phyloP scores from a whole-genome alignment of 2,113 vertebrate genomes.

The Crypturellus undulatus region DNA sequence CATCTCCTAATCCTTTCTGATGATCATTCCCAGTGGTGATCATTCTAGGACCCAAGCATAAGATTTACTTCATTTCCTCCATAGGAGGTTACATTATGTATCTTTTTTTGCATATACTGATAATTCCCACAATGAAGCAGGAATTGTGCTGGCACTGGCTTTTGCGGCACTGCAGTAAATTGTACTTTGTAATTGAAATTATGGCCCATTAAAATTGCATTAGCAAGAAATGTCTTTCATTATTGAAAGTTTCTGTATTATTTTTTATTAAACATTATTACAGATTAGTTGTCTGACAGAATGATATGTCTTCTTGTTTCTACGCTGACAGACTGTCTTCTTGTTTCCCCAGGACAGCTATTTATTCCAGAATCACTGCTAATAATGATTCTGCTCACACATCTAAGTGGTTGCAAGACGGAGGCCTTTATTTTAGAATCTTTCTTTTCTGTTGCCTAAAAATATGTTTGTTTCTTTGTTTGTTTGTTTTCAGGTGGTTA shows the following conservation, averaged over 20 bases:
- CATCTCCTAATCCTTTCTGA: neutral
- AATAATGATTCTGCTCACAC: neutral
- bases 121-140: neutral
- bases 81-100: neutral
- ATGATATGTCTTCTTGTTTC: neutral
- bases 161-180: neutral
- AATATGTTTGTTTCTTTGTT: neutral
- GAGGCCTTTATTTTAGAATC: neutral
- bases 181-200: neutral
- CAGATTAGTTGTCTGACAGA: neutral
- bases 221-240: neutral
- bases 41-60: neutral
- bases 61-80: neutral
- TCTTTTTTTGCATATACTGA: neutral
- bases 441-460: neutral
- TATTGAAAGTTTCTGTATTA: neutral
- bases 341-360: neutral
- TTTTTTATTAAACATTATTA: neutral
- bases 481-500: constrained; percentile 84
- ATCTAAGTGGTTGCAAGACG: neutral
- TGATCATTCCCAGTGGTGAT: neutral
- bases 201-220: neutral
- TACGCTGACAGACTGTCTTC: neutral
- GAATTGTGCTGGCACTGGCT: neutral
- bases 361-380: neutral